These are phyloP conservation scores for Enteromius paludinosus DNA, from an alignment of 2,797 vertebrate species.

Conservation along the genomic window DNA sequence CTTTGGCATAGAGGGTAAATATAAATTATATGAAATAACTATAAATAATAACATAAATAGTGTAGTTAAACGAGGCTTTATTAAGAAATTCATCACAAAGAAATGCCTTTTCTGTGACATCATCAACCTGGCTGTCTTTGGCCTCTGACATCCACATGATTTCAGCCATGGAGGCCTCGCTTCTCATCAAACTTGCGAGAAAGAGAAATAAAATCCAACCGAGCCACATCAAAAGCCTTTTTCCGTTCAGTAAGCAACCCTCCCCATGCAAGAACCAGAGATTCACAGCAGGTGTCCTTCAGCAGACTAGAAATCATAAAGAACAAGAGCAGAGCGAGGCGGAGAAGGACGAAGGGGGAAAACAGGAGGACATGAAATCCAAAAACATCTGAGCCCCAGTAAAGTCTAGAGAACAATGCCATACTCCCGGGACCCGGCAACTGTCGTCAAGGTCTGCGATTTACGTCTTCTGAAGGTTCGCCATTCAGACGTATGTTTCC, in stretches of 20 bases:
- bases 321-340: conserved; percentile 16
- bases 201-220: conserved; percentile 55
- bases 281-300: conserved; percentile 79
- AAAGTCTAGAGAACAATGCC: conserved; percentile 72
- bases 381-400: conserved; percentile 69
- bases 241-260: conserved; percentile 70
- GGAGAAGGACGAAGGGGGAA: conserved; percentile 56
- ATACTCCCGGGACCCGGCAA: conserved; percentile 66
- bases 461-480: conserved; percentile 73
- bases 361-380: conserved; percentile 63
- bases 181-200: conserved; percentile 28
- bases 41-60: not conserved
- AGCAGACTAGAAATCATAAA: conserved; percentile 65
- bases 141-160: not conserved
- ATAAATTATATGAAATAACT: not conserved
- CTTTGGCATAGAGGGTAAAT: not conserved
- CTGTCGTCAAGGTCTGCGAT: conserved; percentile 69
- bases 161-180: conserved; percentile 41
- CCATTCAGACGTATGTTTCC: conserved; percentile 65
- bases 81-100: not conserved
- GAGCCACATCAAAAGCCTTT: conserved; percentile 72
- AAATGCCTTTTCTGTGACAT: not conserved
- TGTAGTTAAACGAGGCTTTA: not conserved
- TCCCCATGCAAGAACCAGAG: conserved; percentile 74
- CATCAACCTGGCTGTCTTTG: not conserved